These are phyloP conservation scores for Galerucella pusilla DNA, from an alignment of 2,888 invertebrate species.

Conservation along the genomic window DNA sequence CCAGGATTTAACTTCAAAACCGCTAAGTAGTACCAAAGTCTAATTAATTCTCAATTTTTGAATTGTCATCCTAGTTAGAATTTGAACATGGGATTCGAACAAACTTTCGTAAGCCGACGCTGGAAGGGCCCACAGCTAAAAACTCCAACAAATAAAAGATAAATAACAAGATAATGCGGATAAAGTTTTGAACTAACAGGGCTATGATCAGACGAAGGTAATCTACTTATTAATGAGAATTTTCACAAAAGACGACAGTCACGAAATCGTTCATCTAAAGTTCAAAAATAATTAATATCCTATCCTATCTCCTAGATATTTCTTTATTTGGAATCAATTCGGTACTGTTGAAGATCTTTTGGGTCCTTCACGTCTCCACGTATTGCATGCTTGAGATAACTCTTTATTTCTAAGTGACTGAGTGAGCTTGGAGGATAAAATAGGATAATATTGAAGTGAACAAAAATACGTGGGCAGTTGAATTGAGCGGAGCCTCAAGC, in stretches of 20 bases:
- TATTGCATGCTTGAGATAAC: too few species aligned
- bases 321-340: too few species aligned
- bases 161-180: constrained; percentile 12
- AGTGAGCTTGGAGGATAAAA: too few species aligned
- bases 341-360: too few species aligned
- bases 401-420: too few species aligned
- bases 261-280: too few species aligned
- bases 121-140: not conserved
- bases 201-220: not conserved
- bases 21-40: constrained; percentile 32
- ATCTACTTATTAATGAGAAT: not conserved
- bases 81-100: constrained; percentile 3
- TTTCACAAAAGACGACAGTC: not conserved
- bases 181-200: constrained; percentile 9
- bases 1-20: constrained; percentile 38
- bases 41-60: constrained; percentile 40
- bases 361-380: too few species aligned
- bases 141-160: constrained; percentile 8
- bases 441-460: too few species aligned
- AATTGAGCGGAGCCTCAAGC: too few species aligned
- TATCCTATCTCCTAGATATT: too few species aligned
- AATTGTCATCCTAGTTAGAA: constrained; percentile 21
- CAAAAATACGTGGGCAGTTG: too few species aligned
- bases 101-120: not conserved
- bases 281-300: too few species aligned